These are phyloP conservation scores for Ophion slaviceki DNA, from an alignment of 2,888 invertebrate species.

Conservation along the genomic window DNA sequence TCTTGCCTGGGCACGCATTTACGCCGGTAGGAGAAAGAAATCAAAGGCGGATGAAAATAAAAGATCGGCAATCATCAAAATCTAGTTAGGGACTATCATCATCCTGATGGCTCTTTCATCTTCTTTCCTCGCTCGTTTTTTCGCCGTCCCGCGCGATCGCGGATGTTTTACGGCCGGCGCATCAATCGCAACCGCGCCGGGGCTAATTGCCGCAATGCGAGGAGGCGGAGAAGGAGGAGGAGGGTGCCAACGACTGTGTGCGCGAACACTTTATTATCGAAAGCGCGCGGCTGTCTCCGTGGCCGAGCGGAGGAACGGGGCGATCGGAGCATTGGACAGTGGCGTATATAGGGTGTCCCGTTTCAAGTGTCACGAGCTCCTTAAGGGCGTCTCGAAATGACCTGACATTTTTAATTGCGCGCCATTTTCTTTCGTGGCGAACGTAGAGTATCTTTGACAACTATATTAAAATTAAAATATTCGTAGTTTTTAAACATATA, in stretches of 20 bases:
- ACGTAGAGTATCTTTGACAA: too few species aligned
- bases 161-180: background rate
- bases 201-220: slow-evolving; percentile 25
- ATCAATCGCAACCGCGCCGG: slow-evolving; percentile 1
- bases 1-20: background rate
- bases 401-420: too few species aligned
- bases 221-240: background rate
- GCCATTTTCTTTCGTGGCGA: too few species aligned
- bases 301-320: slow-evolving; percentile 47
- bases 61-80: slow-evolving; percentile 11
- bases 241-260: slow-evolving; percentile 38
- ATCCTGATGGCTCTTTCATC: background rate
- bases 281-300: slow-evolving; percentile 1
- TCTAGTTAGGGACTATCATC: background rate
- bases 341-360: slow-evolving; percentile 37
- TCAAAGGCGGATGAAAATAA: background rate
- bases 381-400: too few species aligned
- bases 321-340: slow-evolving; percentile 58
- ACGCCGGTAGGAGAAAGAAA: background rate
- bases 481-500: too few species aligned
- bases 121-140: background rate
- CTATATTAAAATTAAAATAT: too few species aligned
- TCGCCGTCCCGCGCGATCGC: background rate
- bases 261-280: too few species aligned
- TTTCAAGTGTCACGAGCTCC: too few species aligned